Evolutionary conservation across 2,888 invertebrate genomes (phyloP), one percentile per base, ranked within the genome.

Genomic region (Digitonthophagus gazella): DNA sequence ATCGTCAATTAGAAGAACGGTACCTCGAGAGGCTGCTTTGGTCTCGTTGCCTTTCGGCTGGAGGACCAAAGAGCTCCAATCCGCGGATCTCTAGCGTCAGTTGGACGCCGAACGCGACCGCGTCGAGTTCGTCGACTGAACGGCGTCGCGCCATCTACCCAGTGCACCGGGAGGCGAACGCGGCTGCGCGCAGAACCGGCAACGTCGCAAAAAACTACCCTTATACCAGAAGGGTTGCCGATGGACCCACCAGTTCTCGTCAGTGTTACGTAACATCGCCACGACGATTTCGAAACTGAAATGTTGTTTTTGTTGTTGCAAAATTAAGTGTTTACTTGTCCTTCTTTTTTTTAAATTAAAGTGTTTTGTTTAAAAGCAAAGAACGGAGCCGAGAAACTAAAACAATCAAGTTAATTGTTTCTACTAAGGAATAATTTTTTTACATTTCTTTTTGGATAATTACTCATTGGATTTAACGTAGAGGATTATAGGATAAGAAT

Each of bases 1-100:
- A 61, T 61, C 61, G 61, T 20, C 61, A 61, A 61, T 61, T 61
- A 61, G 19, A 19, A 61, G 61, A 61, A 61, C 61, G 61, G 61
- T 61, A 61, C 61, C 61, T 61, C 61, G 61, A 15, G 19, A 20
- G 61, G 61, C 6, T 18, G 28, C 28, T 44, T 22, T 22, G 22
- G 22, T 22, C 22, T 22, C 22, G 22, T 22, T 22, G 22, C 3
- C 22, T 22, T 44, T 44, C 28, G 28, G 28, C 28, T 11, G 3
- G n/a, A n/a, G n/a, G 28, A 44, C 28, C 28, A 44, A 44, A 11
- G 11, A 5, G 28, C 28, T 8, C 6, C 28, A 44, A 11, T n/a
- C 28, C 28, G 11, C 6, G 28, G 11, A 5, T 6, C 28, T 8
- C 6, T 11, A 44, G 28, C 18, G 20, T 18, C 61, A 61, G 61